Evolutionary conservation across 2,888 invertebrate genomes (phyloP).

Genomic region (Epinotia ramella): DNA sequence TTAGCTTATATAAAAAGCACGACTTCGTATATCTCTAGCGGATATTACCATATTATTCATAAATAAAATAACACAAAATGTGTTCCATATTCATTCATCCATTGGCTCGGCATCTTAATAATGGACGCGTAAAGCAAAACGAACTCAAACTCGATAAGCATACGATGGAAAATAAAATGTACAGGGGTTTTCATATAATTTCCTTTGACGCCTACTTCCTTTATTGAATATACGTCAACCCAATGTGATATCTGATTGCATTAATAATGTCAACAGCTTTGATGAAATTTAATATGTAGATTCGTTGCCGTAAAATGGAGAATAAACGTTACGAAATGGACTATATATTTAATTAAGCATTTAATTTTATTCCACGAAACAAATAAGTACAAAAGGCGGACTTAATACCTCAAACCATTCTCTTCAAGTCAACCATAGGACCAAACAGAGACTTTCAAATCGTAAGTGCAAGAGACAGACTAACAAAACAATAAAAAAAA

Average conservation of each 20-base stretch:
- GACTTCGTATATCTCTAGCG: too few relatives aligned
- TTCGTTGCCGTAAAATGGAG: background rate
- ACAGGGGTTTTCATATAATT: background rate
- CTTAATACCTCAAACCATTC: too few relatives aligned
- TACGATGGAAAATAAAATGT: background rate
- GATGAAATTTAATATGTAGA: constrained; percentile 17
- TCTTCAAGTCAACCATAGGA: too few relatives aligned
- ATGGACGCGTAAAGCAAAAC: background rate
- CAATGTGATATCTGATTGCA: constrained; percentile 26
- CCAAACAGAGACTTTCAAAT: too few relatives aligned
- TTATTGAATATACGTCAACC: constrained; percentile 35
- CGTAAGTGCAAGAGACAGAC: too few relatives aligned
- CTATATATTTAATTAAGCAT: too few relatives aligned
- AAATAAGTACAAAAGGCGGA: too few relatives aligned
- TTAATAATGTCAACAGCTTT: constrained; percentile 15
- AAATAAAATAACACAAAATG: background rate
- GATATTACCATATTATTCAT: too few relatives aligned
- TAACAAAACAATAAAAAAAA: too few relatives aligned
- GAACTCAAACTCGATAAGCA: background rate
- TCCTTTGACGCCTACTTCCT: constrained; percentile 24
- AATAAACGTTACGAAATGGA: background rate
- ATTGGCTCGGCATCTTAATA: background rate
- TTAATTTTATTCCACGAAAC: too few relatives aligned
- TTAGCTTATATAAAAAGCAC: too few relatives aligned
- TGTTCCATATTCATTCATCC: background rate